Base-by-base conservation (phyloP, 1,140 invertebrate genomes). In the Ceratoteleas bidentatus region DNA sequence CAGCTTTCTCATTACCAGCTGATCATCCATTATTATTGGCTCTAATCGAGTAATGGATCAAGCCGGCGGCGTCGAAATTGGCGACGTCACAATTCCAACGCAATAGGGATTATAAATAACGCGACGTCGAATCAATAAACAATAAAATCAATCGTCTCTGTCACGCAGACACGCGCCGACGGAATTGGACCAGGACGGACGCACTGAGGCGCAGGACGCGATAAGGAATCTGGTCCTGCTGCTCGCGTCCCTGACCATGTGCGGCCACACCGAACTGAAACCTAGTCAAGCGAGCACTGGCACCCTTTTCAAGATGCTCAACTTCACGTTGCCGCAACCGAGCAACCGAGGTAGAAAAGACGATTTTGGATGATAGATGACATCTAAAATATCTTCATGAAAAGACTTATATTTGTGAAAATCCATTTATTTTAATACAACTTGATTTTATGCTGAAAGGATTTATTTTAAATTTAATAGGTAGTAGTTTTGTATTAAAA, bases 241-340 rank as follows among this genome's bases (percentile, higher is more conserved):
- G 94, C 94, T 99, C 72, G 97, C 97, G 7, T 98, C 97, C 13
- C 93, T 99, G 33, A 97, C 97, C 85, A 98, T 97, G 91, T 99
- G 97, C 90, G 98, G 98, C 45, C 97, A 96, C 87, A 95, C 95
- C 5, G 97, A 98, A 90, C 92, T 99, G 49, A 94, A 96, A 84
- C 96, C 96, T 10, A 96, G 95, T 68, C 94, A 95, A 78, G 96
- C 96, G 34, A 97, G 96, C 80, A 95, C 95, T 45, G 96, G 96
- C 45, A 97, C 97, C 14, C 92, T 98, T 14, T 99, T 98, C 90
- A 96, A 98, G 91, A 95, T 99, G 91, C 95, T 97, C 81, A 97
- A 97, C 5, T 99, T 99, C 88, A 94, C 95, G 53, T 90, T 99
- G 77, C 98, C 98, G 2, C 96, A 97, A 88, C 96, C 97, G 3